Evolutionary conservation across 1,140 invertebrate genomes (phyloP), one percentile per base, ranked within the genome.

Genomic region (Drosophila nannoptera): DNA sequence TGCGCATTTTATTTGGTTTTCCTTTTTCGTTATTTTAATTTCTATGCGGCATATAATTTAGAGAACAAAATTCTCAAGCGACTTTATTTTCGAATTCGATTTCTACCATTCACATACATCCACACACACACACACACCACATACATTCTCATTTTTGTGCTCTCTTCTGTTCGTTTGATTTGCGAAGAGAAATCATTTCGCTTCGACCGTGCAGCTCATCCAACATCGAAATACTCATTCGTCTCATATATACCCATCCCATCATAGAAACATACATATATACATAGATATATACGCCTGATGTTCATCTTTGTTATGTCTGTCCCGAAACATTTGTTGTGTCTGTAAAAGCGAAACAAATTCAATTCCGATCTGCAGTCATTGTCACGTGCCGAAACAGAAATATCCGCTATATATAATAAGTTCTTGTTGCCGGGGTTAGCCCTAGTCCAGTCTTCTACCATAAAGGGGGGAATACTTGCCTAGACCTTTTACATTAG

Each of bases 31-130:
- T 56, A 40, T 45, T 40, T 53, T 61, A 43, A 46, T 62, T 78
- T 64, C 70, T 40, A 54, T 70, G 71, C 54, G 63, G 49, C 67
- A 53, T 42, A 40, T 35, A 35, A 52, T 54, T 63, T 69, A 58
- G 68, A 46, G 46, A 52, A 35, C 12, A 46, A 55, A 63, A 80
- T 14, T 67, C 73, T 77, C 83, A 69, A 73, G 83, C 83, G 87
- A 78, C 77, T 83, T 83, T 86, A 61, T 67, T 72, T 84, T 83
- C 80, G 80, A 86, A 84, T 84, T 84, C 58, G 69, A 74, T 81
- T 82, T 74, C 63, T 67, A 63, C 52, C 73, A 80, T 65, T 53
- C 42, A 59, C 46, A 29, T 16, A 60, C 54, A 46, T 35, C 16
- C 36, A 33, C 12, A 62, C 0, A 22, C 48, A 43, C n/a, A 42